These are phyloP conservation scores for Gymnocephalus cernua DNA, from an alignment of 2,113 vertebrate genomes.

Conservation along the genomic window DNA sequence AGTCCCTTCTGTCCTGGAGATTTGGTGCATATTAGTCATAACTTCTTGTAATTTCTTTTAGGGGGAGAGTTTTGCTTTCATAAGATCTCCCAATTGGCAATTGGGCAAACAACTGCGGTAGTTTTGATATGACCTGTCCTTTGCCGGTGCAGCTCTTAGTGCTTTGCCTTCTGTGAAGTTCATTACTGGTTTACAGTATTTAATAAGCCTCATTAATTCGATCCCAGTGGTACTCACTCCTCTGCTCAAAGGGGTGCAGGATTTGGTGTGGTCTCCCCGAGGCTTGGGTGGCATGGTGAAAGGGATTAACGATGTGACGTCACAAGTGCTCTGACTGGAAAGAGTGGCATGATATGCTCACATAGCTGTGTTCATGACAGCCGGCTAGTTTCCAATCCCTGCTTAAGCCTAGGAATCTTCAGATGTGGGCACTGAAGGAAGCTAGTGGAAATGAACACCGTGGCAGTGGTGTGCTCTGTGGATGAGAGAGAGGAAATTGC, in stretches of 20 bases:
- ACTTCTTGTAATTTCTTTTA: background rate
- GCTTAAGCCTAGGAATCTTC: constrained; percentile 60
- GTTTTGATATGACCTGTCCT: constrained; percentile 52
- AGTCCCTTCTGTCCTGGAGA: background rate
- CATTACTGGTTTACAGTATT: constrained; percentile 55
- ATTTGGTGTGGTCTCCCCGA: constrained; percentile 72
- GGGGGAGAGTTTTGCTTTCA: constrained; percentile 7
- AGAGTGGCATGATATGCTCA: constrained; percentile 60
- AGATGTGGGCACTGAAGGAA: constrained; percentile 74
- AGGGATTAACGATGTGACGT: constrained; percentile 72
- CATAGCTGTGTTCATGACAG: constrained; percentile 53
- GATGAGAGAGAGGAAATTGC: constrained; percentile 76
- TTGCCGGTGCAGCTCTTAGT: constrained; percentile 32
- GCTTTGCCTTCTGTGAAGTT: constrained; percentile 54
- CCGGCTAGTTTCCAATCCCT: constrained; percentile 70
- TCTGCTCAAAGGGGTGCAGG: constrained; percentile 42
- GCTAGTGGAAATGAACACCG: constrained; percentile 74
- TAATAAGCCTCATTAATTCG: constrained; percentile 73
- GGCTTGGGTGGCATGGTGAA: constrained; percentile 72
- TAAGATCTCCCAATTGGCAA: constrained; percentile 30
- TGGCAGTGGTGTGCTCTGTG: constrained; percentile 59
- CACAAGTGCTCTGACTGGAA: constrained; percentile 73
- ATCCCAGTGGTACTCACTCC: constrained; percentile 43
- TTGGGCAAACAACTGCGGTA: constrained; percentile 11
- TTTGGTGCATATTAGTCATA: constrained; percentile 3